Base-by-base conservation (phyloP, 2,888 invertebrate species). In the Dinocampus coccinellae region DNA sequence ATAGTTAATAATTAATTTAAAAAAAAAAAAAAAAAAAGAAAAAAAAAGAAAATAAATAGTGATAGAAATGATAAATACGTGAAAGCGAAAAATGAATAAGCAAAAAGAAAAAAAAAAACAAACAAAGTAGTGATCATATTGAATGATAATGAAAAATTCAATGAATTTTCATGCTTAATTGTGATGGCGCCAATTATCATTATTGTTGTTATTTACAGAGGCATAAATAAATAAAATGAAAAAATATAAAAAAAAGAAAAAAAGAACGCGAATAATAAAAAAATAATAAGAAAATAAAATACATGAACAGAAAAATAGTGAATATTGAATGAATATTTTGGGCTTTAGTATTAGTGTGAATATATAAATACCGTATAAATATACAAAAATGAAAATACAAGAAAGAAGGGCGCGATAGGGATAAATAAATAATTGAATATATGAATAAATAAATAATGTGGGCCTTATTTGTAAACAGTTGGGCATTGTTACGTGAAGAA, bases 401-500 rank as follows among this genome's bases (percentile, higher is more conserved):
- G 64, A 34, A 75, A 70, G 63, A 73, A 67, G 65, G 75, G 77
- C 77, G 77, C 76, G 80, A 77, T 76, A 71, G 76, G 61, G 16
- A 72, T 57, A 69, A 53, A 58, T 26, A n/a, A n/a, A n/a, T n/a
- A n/a, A n/a, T n/a, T n/a, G n/a, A n/a, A n/a, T n/a, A n/a, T n/a
- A 16, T 29, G 29, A 63, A 60, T 22, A 57, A 39, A 65, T n/a
- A 33, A 34, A 78, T 80, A 80, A 79, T 78, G 80, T 83, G 82
- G 87, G 87, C 87, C 86, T 87, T 87, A 87, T 86, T 47, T 83
- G 81, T 84, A 86, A 80, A 85, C 85, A 84, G 83, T 84, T 86
- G 87, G 87, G 87, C 87, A 87, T 87, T 87, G 84, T 85, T 86
- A 85, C 82, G 80, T 80, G 75, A 81, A 81, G 57, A 47, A 26